Conservation (phyloP, 2,113 vertebrate species). For the Mesoclemmys tuberculata region DNA sequence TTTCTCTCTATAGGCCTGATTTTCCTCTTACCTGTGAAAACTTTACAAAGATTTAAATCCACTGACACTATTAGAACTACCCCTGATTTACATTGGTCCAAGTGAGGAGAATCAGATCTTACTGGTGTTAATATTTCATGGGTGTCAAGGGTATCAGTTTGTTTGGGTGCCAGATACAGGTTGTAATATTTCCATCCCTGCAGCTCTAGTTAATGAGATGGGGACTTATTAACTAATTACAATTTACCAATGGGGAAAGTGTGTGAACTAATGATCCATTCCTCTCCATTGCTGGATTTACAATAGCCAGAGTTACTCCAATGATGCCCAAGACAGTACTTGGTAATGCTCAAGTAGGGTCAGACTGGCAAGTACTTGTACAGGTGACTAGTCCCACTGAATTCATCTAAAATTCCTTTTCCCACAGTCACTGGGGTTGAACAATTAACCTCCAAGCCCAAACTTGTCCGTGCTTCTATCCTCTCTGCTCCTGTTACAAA, state of each 20-base stretch:
- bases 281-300: neutral
- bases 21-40: neutral
- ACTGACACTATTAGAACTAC: neutral
- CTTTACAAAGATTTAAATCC: neutral
- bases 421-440: neutral
- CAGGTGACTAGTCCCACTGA: neutral
- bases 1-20: neutral
- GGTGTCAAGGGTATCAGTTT: neutral
- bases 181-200: neutral
- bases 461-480: neutral
- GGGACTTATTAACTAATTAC: neutral
- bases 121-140: neutral
- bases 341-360: neutral
- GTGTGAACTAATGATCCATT: neutral
- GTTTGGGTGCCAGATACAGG: neutral
- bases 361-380: neutral
- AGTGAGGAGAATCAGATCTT: neutral
- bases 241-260: neutral
- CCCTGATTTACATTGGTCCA: neutral
- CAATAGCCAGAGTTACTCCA: neutral
- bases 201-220: neutral
- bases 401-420: neutral
- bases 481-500: neutral
- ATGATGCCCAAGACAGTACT: neutral
- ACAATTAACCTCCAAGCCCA: neutral